Conservation (phyloP, 2,888 invertebrate species). For the Eulithis testata region DNA sequence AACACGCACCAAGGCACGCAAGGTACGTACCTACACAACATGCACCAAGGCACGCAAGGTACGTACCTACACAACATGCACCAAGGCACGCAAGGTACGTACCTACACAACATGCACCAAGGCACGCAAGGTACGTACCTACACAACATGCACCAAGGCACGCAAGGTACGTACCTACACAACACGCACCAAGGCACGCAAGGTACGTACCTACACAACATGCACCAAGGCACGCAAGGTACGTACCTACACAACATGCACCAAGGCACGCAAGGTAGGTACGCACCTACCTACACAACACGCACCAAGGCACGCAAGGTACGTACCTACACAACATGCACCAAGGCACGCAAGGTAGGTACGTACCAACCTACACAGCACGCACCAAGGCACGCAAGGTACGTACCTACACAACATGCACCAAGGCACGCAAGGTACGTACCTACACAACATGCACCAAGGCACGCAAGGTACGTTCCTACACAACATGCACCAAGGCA, state of each 20-base stretch:
- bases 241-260: too few relatives aligned
- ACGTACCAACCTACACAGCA: conserved; percentile 65
- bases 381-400: conserved; percentile 82
- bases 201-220: conserved; percentile 74
- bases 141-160: conserved; percentile 65
- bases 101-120: too few relatives aligned
- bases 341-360: conserved; percentile 80
- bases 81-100: too few relatives aligned
- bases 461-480: too few relatives aligned
- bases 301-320: conserved; percentile 82
- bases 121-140: conserved; percentile 80
- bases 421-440: conserved; percentile 80
- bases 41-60: conserved; percentile 82
- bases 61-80: conserved; percentile 58
- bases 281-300: conserved; percentile 58
- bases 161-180: too few relatives aligned
- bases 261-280: conserved; percentile 83
- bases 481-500: conserved; percentile 70
- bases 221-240: too few relatives aligned
- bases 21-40: too few relatives aligned
- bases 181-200: conserved; percentile 75
- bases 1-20: conserved; percentile 71
- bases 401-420: conserved; percentile 58
- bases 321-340: conserved; percentile 58
- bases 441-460: conserved; percentile 63